Evolutionary conservation across 2,888 invertebrate species (phyloP), one percentile per base, ranked within the genome.

Genomic region (Clitarchus hookeri): DNA sequence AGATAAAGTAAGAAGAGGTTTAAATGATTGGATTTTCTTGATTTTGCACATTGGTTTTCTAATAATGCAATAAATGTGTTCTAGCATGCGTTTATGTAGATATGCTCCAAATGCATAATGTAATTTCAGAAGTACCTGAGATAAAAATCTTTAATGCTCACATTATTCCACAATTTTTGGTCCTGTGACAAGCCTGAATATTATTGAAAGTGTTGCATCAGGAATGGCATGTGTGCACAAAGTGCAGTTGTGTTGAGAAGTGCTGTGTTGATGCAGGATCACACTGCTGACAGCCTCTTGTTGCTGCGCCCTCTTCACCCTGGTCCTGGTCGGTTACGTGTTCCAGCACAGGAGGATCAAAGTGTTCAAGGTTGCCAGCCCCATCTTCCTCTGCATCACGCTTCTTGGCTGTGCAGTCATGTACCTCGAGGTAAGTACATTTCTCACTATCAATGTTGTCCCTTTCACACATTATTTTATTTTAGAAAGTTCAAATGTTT

Each of bases 291-390:
- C 95, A 84, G 95, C 97, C 91, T 97, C 97, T 48, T 94, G 96
- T 89, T 94, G 95, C 89, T 98, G 97, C 91, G 96, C 96, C 93
- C n/a, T 95, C 84, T 94, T 95, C 90, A 96, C 97, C 0, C 94
- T 97, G 86, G 92, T 95, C 77, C 92, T 97, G 88, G 95, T 96
- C 44, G 94, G 94, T 87, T 97, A 96, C 91, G 96, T 97, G 88
- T 96, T 96, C 89, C 95, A 96, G 89, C 96, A 97, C 90, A 94
- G 97, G 44, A 95, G 95, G 88, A 94, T 97, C 88, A 96, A 98
- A 93, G 97, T 98, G 86, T 97, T 98, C 91, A 96, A 98, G 90
- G 97, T 98, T 19, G 98, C 98, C 87, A 98, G 97, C 90, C 98
- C 98, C 13, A 97, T 97, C 89, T 98, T 98, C 91, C 94, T 98